phyloP scores from a whole-genome alignment of 1,140 invertebrate species.

The Drosophila nasuta region DNA sequence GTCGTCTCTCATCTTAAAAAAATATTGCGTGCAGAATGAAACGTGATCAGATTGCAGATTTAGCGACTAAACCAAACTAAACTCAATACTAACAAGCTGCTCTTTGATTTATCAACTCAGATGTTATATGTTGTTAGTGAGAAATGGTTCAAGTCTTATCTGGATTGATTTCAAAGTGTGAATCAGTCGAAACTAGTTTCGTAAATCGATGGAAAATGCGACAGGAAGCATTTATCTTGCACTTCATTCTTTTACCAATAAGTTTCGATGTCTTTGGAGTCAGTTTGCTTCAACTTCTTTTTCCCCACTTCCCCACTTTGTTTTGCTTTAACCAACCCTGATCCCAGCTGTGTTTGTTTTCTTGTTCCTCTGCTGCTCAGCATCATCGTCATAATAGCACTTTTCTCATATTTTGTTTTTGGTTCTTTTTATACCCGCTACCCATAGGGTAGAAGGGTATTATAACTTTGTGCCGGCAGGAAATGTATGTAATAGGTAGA shows the following conservation, averaged over 20 bases:
- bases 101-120: constrained; percentile 6
- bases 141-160: background rate
- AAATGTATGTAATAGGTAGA: too few species aligned
- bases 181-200: constrained; percentile 22
- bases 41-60: background rate
- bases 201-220: background rate
- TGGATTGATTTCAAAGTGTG: constrained; percentile 6
- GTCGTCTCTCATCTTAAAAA: background rate
- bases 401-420: constrained; percentile 23
- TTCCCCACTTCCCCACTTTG: background rate
- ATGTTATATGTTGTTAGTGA: constrained; percentile 9
- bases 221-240: constrained; percentile 22
- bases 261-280: constrained; percentile 24
- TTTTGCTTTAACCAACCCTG: constrained; percentile 2
- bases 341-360: constrained; percentile 47
- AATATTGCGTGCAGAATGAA: background rate
- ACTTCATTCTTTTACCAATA: background rate
- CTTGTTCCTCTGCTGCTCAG: constrained; percentile 1
- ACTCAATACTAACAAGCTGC: background rate
- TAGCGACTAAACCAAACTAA: background rate
- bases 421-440: too few species aligned
- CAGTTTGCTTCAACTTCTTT: background rate
- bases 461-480: too few species aligned
- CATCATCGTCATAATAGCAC: constrained; percentile 7
- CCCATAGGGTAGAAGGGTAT: too few species aligned